Conservation (phyloP, 2,113 vertebrate genomes). For the Nesoenas mayeri region DNA sequence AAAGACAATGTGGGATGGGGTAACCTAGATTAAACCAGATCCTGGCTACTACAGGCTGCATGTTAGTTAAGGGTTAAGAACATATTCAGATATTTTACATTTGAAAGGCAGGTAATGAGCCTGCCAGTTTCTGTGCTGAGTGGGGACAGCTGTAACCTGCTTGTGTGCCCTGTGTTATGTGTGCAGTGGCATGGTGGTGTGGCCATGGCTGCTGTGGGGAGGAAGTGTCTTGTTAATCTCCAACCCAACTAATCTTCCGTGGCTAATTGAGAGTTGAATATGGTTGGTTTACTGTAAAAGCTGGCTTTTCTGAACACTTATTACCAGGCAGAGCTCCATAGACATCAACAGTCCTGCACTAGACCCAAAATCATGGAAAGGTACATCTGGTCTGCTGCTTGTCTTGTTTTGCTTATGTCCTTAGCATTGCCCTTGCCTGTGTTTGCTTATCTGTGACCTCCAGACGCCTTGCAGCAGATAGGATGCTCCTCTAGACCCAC, state of each 20-base stretch:
- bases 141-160: neutral
- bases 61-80: neutral
- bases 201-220: neutral
- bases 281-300: neutral
- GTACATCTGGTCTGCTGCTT: neutral
- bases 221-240: neutral
- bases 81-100: neutral
- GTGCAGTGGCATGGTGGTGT: neutral
- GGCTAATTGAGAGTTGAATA: neutral
- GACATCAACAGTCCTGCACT: neutral
- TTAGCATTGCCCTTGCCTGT: neutral
- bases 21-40: neutral
- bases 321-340: neutral
- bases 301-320: neutral
- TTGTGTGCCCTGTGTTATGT: accelerated
- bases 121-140: neutral
- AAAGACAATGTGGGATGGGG: neutral
- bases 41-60: neutral
- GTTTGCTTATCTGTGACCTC: neutral
- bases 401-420: neutral
- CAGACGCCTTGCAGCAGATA: neutral
- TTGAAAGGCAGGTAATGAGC: neutral
- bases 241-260: neutral
- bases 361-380: neutral
- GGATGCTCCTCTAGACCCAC: neutral